Percentiles rank a stretch among this genome's conserved stretches.
These are phyloP conservation scores for Rhinella marina DNA, from an alignment of 2,797 vertebrate species.

Conservation along the genomic window DNA sequence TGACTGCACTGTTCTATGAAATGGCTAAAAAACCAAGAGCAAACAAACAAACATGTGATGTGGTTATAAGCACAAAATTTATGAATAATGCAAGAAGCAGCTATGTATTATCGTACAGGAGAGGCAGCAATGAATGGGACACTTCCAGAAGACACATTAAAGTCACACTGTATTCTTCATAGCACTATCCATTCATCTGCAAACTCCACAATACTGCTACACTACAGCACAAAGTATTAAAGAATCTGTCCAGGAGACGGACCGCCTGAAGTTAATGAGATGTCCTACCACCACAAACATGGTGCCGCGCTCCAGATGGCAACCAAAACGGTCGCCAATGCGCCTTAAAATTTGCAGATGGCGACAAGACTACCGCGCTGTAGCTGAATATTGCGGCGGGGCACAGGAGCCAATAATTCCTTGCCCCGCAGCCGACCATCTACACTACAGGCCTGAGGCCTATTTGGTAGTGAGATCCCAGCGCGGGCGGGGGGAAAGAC, in stretches of 20 bases:
- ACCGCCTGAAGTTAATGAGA: neutral
- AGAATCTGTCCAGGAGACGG: neutral
- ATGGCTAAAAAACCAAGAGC: neutral
- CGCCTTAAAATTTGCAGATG: too few species aligned
- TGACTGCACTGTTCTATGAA: neutral
- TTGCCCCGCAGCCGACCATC: too few species aligned
- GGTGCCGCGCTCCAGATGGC: too few species aligned
- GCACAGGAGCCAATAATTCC: too few species aligned
- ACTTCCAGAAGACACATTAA: neutral
- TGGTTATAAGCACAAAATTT: neutral
- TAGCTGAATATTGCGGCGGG: too few species aligned
- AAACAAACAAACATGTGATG: neutral
- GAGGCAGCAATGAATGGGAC: neutral
- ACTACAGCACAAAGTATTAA: neutral
- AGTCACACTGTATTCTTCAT: neutral
- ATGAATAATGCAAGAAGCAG: constrained; percentile 1
- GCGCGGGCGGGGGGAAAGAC: too few species aligned
- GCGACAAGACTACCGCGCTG: too few species aligned
- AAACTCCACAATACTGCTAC: neutral
- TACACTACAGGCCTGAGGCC: too few species aligned
- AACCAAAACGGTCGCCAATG: too few species aligned
- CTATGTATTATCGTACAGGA: too few species aligned
- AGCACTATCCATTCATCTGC: neutral
- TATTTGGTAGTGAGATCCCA: too few species aligned
- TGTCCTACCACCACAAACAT: neutral